Evolutionary conservation across 2,888 invertebrate species (phyloP), one percentile per base, ranked within the genome.

Genomic region (Ormyrus nitidulus): DNA sequence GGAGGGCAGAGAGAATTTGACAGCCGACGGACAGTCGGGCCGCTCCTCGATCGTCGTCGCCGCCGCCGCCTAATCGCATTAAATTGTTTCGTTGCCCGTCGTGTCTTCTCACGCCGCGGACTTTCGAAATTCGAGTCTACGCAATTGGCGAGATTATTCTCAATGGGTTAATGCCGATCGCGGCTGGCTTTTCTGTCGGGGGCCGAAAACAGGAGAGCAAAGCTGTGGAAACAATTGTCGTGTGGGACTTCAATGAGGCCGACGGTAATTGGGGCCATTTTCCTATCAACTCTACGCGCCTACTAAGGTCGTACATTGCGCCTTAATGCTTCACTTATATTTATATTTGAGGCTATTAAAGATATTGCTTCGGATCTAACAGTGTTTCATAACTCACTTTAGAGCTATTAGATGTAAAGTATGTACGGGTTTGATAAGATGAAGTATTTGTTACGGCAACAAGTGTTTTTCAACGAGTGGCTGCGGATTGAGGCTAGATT

Each of bases 1-100:
- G 9, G 19, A 19, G 34, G 34, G 34, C 10, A 19, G 65, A 69
- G 61, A 84, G 84, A 80, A 86, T 86, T 87, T 86, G 87, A 86
- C 86, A 85, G 84, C 65, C 44, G 75, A 86, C 76, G 59, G 86
- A 86, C 87, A 84, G 82, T 34, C 82, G 80, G 84, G 76, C 82
- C 76, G 84, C 83, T 81, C 71, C 49, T 59, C 19, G 49, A 64
- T 83, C 77, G 76, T 73, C 46, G 56, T 58, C 19, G 46, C 68
- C 59, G 62, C 44, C 13, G n/a, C 64, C 53, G 6, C 8, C 81
- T 84, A 84, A 87, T 85, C 84, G 83, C 77, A 84, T 85, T 85
- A 85, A 85, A 87, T 86, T 84, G 83, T 86, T 86, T 85, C 83
- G 83, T 72, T 77, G 80, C 34, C 13, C 56, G 44, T 53, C 9